Conservation (phyloP, 2,888 invertebrate genomes). For the Cheiracanthium punctorium region DNA sequence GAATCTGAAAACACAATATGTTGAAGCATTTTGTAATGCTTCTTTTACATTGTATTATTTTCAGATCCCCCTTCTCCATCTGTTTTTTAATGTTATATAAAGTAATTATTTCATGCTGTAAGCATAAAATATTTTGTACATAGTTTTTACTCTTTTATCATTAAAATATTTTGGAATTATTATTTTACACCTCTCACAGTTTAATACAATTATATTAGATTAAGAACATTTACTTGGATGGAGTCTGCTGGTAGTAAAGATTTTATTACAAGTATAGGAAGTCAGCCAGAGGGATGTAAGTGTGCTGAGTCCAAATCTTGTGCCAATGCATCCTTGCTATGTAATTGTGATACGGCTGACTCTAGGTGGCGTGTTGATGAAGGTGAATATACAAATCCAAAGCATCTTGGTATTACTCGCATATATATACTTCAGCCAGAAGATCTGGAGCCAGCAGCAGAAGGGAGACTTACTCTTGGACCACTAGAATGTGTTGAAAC, state of each 20-base stretch:
- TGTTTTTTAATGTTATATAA: no score
- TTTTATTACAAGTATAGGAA: conserved; percentile 80
- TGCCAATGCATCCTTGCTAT: conserved; percentile 86
- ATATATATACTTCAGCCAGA: conserved; percentile 93
- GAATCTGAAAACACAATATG: no score
- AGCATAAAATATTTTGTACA: no score
- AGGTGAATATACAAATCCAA: conserved; percentile 87
- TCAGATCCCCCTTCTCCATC: no score
- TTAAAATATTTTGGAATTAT: no score
- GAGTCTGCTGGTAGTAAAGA: conserved; percentile 69
- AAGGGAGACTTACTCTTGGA: conserved; percentile 90
- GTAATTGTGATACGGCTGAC: conserved; percentile 88
- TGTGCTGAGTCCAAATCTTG: conserved; percentile 86
- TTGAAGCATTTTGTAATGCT: no score
- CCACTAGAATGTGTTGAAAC: conserved; percentile 96
- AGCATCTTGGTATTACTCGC: conserved; percentile 90
- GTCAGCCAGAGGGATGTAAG: conserved; percentile 78
- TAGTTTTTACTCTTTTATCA: no score
- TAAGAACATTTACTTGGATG: conserved; percentile 73
- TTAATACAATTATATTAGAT: no score
- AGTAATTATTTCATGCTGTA: no score
- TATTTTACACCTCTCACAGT: no score
- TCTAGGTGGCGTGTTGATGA: conserved; percentile 93
- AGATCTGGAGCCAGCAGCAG: conserved; percentile 87
- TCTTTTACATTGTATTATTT: no score